Conservation (phyloP, 1,140 invertebrate genomes). For the Fopius arisanus region DNA sequence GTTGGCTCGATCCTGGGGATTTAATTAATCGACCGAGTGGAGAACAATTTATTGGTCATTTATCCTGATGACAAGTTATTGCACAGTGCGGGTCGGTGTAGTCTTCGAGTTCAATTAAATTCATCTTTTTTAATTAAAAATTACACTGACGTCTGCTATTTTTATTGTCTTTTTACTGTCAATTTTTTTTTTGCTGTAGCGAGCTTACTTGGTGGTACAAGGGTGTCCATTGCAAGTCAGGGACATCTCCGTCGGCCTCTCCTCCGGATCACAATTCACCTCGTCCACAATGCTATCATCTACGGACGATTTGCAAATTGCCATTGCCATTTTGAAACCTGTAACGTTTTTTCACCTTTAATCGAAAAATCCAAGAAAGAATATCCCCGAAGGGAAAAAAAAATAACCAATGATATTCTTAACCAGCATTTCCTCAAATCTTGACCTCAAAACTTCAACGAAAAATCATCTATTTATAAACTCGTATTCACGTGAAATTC, state of each 20-base stretch:
- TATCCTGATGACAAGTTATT: too few species aligned
- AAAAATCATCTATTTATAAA: background rate
- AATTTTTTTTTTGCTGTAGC: slow-evolving; percentile 14
- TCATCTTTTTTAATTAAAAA: too few species aligned
- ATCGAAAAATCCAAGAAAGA: background rate
- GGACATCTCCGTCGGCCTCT: slow-evolving; percentile 77
- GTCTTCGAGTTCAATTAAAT: too few species aligned
- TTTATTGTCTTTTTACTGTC: too few species aligned
- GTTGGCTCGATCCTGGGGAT: too few species aligned
- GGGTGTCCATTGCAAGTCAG: slow-evolving; percentile 85
- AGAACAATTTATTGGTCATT: too few species aligned
- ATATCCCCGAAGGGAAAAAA: too few species aligned
- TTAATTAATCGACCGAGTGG: too few species aligned
- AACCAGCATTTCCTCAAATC: background rate
- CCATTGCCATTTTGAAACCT: slow-evolving; percentile 86
- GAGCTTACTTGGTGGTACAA: slow-evolving; percentile 85
- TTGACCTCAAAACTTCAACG: background rate
- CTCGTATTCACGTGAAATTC: background rate
- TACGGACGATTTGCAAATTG: slow-evolving; percentile 76
- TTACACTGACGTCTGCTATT: too few species aligned
- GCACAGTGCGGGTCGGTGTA: too few species aligned
- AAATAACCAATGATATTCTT: too few species aligned
- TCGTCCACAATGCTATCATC: slow-evolving; percentile 80
- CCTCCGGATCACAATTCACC: slow-evolving; percentile 78
- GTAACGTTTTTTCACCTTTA: slow-evolving; percentile 42